Conservation (phyloP, 2,113 vertebrate genomes). For the Oostethus manadensis region DNA sequence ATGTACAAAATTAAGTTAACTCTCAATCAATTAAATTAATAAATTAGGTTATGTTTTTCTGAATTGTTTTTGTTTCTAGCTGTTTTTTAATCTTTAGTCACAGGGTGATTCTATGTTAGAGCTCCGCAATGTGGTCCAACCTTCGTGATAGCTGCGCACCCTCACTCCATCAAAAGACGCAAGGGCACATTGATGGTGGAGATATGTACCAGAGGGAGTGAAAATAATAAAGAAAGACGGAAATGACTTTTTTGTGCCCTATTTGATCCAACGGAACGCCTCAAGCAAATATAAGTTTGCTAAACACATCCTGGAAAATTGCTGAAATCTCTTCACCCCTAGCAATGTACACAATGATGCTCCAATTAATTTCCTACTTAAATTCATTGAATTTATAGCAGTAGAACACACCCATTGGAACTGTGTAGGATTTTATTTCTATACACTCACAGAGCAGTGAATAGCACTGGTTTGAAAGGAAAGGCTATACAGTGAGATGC, state of each 20-base stretch:
- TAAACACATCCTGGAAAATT: not conserved
- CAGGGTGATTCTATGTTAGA: no score
- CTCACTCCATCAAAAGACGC: no score
- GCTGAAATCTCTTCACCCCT: conserved; percentile 37
- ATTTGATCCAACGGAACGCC: not conserved
- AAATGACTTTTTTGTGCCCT: not conserved
- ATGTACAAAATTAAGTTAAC: no score
- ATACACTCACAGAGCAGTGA: conserved; percentile 12
- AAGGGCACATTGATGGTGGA: no score
- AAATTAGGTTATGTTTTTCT: no score
- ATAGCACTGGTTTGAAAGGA: conserved; percentile 13
- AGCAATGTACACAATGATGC: conserved; percentile 53
- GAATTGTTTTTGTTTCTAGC: no score
- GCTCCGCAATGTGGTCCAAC: no score
- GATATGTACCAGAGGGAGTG: no score
- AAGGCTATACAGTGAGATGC: conserved; percentile 13
- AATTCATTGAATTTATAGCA: conserved; percentile 48
- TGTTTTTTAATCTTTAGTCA: no score
- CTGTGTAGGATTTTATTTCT: conserved; percentile 29
- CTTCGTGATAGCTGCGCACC: no score
- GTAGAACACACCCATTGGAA: conserved; percentile 26
- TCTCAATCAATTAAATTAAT: no score
- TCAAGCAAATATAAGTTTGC: conserved; percentile 1
- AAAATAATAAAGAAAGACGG: not conserved
- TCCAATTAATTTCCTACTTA: conserved; percentile 58